A percentile compares a stretch with the other conserved stretches of the same genome.
Evolutionary conservation across 2,797 vertebrate species (phyloP).

Genomic region (Tangara arthus): DNA sequence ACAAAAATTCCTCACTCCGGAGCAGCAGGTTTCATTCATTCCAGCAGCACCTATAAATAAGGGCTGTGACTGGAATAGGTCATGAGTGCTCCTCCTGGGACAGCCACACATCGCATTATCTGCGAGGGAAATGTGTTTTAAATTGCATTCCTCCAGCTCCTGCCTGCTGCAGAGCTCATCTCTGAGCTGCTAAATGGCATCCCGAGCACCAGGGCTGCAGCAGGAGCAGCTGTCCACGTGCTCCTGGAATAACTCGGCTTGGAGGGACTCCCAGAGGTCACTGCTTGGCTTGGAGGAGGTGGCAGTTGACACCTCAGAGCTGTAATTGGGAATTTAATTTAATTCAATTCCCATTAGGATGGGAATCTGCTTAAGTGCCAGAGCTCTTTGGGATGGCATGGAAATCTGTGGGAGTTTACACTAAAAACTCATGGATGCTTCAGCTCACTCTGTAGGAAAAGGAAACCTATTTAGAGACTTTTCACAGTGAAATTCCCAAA

Average conservation of each 20-base stretch:
- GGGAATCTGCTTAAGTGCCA: not conserved
- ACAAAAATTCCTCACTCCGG: not conserved
- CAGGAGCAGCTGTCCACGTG: not conserved
- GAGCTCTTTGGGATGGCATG: not conserved
- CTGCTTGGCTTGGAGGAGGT: not conserved
- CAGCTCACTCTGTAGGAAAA: not conserved
- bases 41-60: conserved; percentile 37
- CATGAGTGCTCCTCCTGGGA: conserved; percentile 6
- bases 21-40: conserved; percentile 10
- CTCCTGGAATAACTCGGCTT: not conserved
- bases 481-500: not conserved
- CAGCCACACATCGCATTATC: not conserved
- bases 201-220: not conserved
- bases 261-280: not conserved
- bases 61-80: not conserved
- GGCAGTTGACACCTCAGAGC: not conserved
- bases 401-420: not conserved
- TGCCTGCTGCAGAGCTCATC: not conserved
- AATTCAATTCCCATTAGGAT: not conserved
- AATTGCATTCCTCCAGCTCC: conserved; percentile 22
- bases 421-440: not conserved
- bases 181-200: not conserved
- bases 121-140: conserved; percentile 13
- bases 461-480: not conserved
- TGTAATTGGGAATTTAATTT: not conserved